These are phyloP conservation scores for Eleginops maclovinus DNA, from an alignment of 2,113 vertebrate species.

Conservation along the genomic window DNA sequence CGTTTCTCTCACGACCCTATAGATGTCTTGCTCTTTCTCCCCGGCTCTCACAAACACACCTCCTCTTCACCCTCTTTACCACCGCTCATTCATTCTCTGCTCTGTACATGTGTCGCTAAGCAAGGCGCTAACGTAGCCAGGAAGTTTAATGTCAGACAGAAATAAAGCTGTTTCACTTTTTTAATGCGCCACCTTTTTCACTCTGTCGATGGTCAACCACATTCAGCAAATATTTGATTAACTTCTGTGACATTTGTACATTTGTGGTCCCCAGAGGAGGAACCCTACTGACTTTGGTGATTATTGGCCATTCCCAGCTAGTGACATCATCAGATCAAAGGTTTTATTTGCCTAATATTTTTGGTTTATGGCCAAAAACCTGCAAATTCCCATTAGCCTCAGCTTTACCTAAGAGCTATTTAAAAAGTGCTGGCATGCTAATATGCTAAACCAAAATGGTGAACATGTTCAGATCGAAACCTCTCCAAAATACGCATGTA, in stretches of 20 bases:
- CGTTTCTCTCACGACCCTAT: constrained; percentile 48
- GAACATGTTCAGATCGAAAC: not conserved
- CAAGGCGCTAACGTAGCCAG: accelerated
- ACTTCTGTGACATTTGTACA: too few species aligned
- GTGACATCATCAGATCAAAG: not conserved
- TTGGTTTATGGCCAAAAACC: not conserved
- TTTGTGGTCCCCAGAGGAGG: not conserved
- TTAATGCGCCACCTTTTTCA: not conserved
- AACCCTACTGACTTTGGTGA: not conserved
- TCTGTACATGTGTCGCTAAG: not conserved
- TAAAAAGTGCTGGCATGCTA: not conserved
- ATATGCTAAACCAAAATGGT: not conserved
- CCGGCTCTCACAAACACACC: not conserved
- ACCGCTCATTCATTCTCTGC: not conserved
- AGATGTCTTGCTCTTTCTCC: constrained; percentile 10
- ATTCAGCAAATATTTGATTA: not conserved
- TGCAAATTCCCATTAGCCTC: not conserved
- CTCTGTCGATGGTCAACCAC: not conserved
- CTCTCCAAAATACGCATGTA: not conserved
- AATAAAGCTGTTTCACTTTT: not conserved
- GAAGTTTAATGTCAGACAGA: not conserved
- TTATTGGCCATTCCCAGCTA: too few species aligned
- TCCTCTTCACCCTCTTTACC: constrained; percentile 1
- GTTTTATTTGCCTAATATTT: not conserved
- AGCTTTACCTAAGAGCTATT: too few species aligned